phyloP scores from a whole-genome alignment of 1,140 invertebrate species.

The Physella acuta region DNA sequence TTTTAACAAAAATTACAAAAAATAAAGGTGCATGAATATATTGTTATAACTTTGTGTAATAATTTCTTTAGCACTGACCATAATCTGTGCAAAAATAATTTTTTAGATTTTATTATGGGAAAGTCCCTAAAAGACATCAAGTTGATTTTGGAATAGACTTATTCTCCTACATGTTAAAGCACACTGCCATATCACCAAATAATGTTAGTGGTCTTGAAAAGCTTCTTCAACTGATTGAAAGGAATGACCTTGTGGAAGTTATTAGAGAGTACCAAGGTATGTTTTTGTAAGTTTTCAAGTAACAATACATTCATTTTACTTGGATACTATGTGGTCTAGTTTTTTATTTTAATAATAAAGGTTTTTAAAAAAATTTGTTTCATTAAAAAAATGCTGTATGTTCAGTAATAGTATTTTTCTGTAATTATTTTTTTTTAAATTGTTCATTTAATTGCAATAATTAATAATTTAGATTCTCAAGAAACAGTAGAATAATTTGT shows the following conservation, averaged over 20 bases:
- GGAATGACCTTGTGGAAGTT: conserved; percentile 3
- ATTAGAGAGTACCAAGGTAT: background rate
- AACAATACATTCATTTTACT: no score
- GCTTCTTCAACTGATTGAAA: background rate
- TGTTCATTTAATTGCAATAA: no score
- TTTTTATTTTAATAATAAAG: no score
- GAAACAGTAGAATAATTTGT: no score
- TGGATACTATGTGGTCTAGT: no score
- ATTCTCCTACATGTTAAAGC: background rate
- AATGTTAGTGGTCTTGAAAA: background rate
- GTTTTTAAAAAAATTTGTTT: no score
- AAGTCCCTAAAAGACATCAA: background rate
- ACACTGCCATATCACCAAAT: background rate
- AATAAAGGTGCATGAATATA: background rate
- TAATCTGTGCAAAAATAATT: background rate
- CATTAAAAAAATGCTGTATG: no score
- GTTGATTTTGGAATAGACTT: background rate
- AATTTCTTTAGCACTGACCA: background rate
- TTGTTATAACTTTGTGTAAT: background rate
- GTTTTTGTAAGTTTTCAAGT: no score
- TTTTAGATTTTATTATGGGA: conserved; percentile 1
- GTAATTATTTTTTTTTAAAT: no score
- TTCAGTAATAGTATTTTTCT: no score
- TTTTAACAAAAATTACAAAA: background rate
- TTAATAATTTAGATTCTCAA: no score